Conservation (phyloP, 2,113 vertebrate genomes). For the Rhynchomys soricoides region DNA sequence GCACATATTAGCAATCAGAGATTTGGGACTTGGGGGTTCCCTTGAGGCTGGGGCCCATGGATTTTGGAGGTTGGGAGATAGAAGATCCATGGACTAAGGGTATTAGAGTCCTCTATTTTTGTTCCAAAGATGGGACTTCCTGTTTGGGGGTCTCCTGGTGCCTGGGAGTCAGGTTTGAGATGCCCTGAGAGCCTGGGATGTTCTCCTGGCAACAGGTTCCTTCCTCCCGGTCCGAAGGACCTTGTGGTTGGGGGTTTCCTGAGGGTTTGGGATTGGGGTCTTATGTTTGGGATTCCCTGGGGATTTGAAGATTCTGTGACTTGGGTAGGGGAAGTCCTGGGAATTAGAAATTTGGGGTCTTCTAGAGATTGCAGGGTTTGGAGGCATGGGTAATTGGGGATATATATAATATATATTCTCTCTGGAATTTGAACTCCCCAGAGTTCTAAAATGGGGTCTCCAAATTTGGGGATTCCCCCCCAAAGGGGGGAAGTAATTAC, state of each 20-base stretch:
- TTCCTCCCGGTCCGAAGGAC: conserved; percentile 55
- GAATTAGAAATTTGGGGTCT: conserved; percentile 40
- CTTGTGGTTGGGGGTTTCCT: conserved; percentile 41
- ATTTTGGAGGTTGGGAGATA: conserved; percentile 56
- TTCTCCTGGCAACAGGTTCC: conserved; percentile 24
- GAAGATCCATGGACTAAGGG: conserved; percentile 12
- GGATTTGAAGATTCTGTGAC: conserved; percentile 63
- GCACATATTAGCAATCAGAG: conserved; percentile 40
- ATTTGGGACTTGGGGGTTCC: conserved; percentile 63
- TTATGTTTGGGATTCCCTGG: conserved; percentile 71
- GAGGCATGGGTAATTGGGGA: not conserved
- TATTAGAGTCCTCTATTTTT: conserved; percentile 40
- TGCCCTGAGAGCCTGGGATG: conserved; percentile 23
- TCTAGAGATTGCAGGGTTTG: conserved; percentile 33
- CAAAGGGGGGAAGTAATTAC: conserved; percentile 57
- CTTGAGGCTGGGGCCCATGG: conserved; percentile 44
- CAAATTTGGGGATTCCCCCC: conserved; percentile 74
- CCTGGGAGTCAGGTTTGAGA: conserved; percentile 51
- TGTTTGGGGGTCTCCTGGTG: conserved; percentile 48
- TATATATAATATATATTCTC: conserved; percentile 31
- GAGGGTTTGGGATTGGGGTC: conserved; percentile 21
- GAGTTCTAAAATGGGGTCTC: conserved; percentile 67
- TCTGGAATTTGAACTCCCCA: conserved; percentile 59
- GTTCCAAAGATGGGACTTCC: conserved; percentile 20
- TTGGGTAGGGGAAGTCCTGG: not conserved